Evolutionary conservation across 2,888 invertebrate genomes (phyloP).

Genomic region (Dioctria linearis): DNA sequence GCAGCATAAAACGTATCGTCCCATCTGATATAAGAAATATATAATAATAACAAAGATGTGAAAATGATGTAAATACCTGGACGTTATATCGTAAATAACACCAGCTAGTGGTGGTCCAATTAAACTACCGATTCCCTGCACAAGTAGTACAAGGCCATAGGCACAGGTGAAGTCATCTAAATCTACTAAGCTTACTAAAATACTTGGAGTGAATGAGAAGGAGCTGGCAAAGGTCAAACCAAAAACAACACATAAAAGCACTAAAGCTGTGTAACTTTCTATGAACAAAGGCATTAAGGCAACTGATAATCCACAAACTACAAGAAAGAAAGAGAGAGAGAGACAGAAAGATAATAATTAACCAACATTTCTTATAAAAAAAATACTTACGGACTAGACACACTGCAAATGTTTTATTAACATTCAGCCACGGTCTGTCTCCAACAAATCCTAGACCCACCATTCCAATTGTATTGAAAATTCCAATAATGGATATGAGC

Average conservation of each 20-base stretch:
- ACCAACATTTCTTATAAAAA: too few species aligned
- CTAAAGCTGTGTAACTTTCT: constrained; percentile 64
- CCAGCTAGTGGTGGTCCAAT: constrained; percentile 94
- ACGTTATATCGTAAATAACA: constrained; percentile 69
- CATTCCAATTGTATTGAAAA: constrained; percentile 93
- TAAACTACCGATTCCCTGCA: constrained; percentile 94
- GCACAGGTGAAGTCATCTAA: constrained; percentile 93
- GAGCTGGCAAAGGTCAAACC: constrained; percentile 94
- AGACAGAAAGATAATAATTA: too few species aligned
- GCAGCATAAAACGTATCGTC: constrained; percentile 86
- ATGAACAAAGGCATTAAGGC: constrained; percentile 68
- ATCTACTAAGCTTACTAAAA: constrained; percentile 90
- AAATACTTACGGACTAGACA: constrained; percentile 75
- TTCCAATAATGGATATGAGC: constrained; percentile 88
- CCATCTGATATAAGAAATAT: constrained; percentile 72
- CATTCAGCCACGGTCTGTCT: constrained; percentile 87
- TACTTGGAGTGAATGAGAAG: constrained; percentile 91
- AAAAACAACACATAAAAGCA: constrained; percentile 76
- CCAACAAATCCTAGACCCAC: constrained; percentile 90
- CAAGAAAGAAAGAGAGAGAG: constrained; percentile 10
- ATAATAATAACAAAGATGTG: not conserved
- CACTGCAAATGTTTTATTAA: constrained; percentile 85
- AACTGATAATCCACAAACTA: constrained; percentile 70
- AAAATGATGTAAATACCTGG: constrained; percentile 62
- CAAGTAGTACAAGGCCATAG: constrained; percentile 89